A percentile compares a stretch with the other conserved stretches of the same genome.
phyloP scores from a whole-genome alignment of 2,113 vertebrate species.

The Oophaga pumilio region DNA sequence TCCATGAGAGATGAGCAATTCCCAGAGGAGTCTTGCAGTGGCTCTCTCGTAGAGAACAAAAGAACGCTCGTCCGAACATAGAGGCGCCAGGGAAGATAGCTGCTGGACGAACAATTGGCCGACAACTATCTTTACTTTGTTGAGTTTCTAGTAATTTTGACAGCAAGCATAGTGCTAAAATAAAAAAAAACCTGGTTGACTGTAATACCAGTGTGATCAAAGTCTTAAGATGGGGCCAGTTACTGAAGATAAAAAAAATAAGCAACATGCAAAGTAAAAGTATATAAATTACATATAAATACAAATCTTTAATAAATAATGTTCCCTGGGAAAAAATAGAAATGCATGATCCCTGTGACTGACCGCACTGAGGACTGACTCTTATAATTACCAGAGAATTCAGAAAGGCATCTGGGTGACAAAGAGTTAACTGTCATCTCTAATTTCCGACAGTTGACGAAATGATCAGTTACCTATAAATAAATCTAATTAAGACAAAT shows the following conservation, averaged over 20 bases:
- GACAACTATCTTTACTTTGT: not conserved
- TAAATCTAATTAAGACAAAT: constrained; percentile 56
- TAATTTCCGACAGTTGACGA: constrained; percentile 51
- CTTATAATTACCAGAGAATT: not conserved
- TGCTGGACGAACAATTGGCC: no score
- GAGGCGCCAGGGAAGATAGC: no score
- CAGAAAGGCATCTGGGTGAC: constrained; percentile 1
- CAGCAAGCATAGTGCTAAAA: not conserved
- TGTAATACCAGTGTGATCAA: not conserved
- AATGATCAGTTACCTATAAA: constrained; percentile 55
- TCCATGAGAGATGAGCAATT: no score
- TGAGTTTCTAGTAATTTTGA: not conserved
- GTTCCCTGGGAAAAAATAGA: not conserved
- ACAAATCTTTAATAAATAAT: not conserved
- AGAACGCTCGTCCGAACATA: no score
- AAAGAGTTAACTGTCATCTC: constrained; percentile 60
- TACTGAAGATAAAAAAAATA: not conserved
- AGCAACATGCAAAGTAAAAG: not conserved
- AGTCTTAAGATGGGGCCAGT: not conserved
- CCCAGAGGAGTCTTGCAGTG: no score
- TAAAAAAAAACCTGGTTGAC: not conserved
- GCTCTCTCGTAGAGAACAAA: no score
- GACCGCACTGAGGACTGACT: not conserved
- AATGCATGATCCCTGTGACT: not conserved
- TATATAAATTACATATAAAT: not conserved